Conservation (phyloP, 2,888 invertebrate genomes). For the Morpho deidamia region DNA sequence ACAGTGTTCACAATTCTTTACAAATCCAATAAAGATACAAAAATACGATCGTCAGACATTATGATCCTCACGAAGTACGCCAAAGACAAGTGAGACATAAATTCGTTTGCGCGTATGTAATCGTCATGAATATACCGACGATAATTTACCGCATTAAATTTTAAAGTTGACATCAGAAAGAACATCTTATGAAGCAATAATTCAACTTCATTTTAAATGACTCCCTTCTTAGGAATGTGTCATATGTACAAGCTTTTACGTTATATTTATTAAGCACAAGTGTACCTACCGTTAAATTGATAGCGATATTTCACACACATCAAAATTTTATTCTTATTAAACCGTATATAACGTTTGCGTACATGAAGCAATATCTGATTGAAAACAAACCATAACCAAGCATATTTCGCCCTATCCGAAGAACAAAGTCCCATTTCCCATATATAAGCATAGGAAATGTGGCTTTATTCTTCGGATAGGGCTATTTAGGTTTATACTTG, state of each 20-base stretch:
- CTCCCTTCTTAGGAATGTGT: constrained; percentile 36
- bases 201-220: constrained; percentile 58
- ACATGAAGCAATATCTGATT: constrained; percentile 9
- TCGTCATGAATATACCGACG: constrained; percentile 65
- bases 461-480: no score
- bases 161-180: constrained; percentile 77
- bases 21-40: constrained; percentile 61
- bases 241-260: constrained; percentile 17
- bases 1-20: constrained; percentile 57
- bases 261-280: constrained; percentile 17
- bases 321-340: constrained; percentile 6
- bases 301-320: not conserved
- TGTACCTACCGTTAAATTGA: constrained; percentile 7
- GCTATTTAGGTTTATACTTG: no score
- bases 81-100: constrained; percentile 64
- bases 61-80: constrained; percentile 58
- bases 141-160: constrained; percentile 72
- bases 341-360: not conserved
- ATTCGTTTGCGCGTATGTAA: constrained; percentile 72
- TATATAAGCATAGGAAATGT: no score
- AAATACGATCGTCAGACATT: constrained; percentile 63
- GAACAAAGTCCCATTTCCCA: no score
- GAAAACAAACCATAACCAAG: no score
- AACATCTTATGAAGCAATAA: constrained; percentile 69
- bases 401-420: no score